Conservation (phyloP, 2,888 invertebrate genomes). For the Drosophila merina region DNA sequence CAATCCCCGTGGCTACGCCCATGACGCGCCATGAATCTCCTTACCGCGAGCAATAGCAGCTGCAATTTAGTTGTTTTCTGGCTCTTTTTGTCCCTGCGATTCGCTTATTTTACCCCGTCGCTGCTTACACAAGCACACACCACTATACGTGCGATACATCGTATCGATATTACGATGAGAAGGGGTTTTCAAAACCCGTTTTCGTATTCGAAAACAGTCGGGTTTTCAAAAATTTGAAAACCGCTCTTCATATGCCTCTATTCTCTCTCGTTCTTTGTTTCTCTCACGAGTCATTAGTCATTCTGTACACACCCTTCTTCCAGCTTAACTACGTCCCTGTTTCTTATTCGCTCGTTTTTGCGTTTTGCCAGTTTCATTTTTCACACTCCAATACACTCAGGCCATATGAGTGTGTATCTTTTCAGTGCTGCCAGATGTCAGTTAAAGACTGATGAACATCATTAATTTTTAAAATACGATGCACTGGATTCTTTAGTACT, state of each 20-base stretch:
- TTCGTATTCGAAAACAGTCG: background rate
- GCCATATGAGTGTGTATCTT: background rate
- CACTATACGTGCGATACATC: constrained; percentile 8
- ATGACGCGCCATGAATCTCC: constrained; percentile 44
- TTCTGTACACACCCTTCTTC: constrained; percentile 13
- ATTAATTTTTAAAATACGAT: too few relatives aligned
- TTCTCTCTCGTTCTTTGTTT: constrained; percentile 5
- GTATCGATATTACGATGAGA: constrained; percentile 14
- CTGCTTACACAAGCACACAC: constrained; percentile 4
- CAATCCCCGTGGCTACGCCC: constrained; percentile 43
- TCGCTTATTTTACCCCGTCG: constrained; percentile 71
- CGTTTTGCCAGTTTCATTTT: constrained; percentile 24
- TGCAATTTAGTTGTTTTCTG: constrained; percentile 61
- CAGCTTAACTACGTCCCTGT: constrained; percentile 28
- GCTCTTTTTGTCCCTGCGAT: constrained; percentile 51
- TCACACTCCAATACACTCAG: constrained; percentile 31
- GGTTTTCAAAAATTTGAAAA: background rate
- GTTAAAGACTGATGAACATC: background rate
- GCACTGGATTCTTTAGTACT: too few relatives aligned
- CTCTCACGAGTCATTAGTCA: constrained; percentile 16
- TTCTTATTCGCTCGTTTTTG: constrained; percentile 27
- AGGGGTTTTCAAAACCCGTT: constrained; percentile 6
- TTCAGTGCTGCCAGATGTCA: constrained; percentile 9
- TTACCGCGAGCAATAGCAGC: constrained; percentile 67
- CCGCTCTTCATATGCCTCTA: background rate